Evolutionary conservation across 2,113 vertebrate genomes (phyloP).

Genomic region (Hystrix cristata): DNA sequence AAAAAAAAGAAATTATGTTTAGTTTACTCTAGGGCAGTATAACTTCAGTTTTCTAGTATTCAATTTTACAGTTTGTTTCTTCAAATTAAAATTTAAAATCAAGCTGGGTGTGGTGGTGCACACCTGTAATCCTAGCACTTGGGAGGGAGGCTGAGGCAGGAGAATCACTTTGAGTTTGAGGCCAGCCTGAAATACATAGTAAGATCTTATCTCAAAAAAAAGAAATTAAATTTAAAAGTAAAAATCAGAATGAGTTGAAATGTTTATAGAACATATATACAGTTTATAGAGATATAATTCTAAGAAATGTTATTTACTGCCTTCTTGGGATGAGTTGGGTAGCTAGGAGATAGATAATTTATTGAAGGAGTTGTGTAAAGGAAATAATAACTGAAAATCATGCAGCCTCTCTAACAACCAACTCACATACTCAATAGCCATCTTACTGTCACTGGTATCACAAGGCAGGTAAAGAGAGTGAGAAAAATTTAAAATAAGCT

Average conservation of each 20-base stretch:
- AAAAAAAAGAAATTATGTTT: conserved; percentile 44
- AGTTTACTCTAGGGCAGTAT: background rate
- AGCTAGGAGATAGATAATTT: background rate
- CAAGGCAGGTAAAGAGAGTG: background rate
- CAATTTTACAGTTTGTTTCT: conserved; percentile 47
- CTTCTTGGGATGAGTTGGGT: background rate
- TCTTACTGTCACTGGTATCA: background rate
- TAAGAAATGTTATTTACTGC: background rate
- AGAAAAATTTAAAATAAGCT: background rate
- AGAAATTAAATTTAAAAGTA: background rate
- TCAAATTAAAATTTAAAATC: conserved; percentile 32
- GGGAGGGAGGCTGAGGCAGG: too few relatives aligned
- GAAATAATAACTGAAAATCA: background rate
- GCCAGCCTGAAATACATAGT: too few relatives aligned
- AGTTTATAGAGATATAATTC: background rate
- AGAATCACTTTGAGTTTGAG: too few relatives aligned
- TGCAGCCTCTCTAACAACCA: background rate
- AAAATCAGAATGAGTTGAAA: background rate
- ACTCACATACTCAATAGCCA: background rate
- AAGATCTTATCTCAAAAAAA: too few relatives aligned
- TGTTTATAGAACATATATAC: background rate
- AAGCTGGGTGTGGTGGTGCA: too few relatives aligned
- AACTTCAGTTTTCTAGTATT: conserved; percentile 4
- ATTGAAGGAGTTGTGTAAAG: background rate
- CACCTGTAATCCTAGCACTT: too few relatives aligned